A percentile compares a stretch with the other conserved stretches of the same genome.
These are phyloP conservation scores for Acipenser transmontanus DNA, from an alignment of 2,797 vertebrate species.

Conservation along the genomic window DNA sequence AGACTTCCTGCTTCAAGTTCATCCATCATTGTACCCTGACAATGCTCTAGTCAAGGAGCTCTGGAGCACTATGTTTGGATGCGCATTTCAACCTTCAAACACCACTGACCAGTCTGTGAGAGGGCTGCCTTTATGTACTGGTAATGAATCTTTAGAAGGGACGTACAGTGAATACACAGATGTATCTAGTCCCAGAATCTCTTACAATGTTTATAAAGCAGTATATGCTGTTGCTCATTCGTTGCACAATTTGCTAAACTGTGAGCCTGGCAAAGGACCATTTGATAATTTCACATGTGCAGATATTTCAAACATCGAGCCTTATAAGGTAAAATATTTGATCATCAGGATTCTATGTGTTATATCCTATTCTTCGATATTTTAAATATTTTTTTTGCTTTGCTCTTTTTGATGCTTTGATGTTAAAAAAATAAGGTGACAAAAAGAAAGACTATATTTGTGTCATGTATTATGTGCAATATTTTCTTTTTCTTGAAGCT, in stretches of 20 bases:
- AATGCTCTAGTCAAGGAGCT: constrained; percentile 46
- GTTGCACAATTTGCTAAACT: constrained; percentile 55
- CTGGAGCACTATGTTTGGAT: constrained; percentile 57
- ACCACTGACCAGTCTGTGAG: neutral
- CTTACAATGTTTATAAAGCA: constrained; percentile 63
- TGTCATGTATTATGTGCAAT: too few species aligned
- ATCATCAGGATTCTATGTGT: too few species aligned
- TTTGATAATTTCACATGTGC: constrained; percentile 47
- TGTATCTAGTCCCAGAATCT: constrained; percentile 53
- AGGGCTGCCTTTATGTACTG: constrained; percentile 40
- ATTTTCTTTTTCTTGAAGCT: too few species aligned
- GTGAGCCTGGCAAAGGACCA: constrained; percentile 41
- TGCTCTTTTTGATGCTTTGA: too few species aligned
- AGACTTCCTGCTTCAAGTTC: constrained; percentile 47
- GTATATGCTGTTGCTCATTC: constrained; percentile 60
- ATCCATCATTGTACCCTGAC: constrained; percentile 43
- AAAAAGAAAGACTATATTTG: too few species aligned
- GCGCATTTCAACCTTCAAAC: constrained; percentile 29
- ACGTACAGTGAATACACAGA: constrained; percentile 58
- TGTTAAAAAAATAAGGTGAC: too few species aligned
- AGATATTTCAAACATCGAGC: constrained; percentile 42
- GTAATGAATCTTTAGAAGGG: constrained; percentile 41
- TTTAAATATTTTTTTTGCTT: too few species aligned
- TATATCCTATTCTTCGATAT: too few species aligned
- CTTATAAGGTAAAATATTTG: constrained; percentile 55